Conservation (phyloP, 2,888 invertebrate species). For the Cantharis rufa region DNA sequence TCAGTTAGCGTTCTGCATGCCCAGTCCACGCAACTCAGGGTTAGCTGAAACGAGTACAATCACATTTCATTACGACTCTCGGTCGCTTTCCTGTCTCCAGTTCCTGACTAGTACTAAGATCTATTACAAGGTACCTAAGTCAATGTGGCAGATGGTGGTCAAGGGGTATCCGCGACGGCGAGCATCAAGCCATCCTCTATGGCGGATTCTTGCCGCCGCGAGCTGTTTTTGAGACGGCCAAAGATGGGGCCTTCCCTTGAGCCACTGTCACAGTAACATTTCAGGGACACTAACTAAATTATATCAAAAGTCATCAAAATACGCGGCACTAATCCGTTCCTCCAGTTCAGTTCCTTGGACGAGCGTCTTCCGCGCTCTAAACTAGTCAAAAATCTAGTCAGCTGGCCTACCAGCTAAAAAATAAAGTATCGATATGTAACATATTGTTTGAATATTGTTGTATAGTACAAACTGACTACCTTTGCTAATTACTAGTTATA, state of each 20-base stretch:
- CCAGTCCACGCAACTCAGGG: slow-evolving; percentile 56
- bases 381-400: slow-evolving; percentile 33
- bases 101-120: slow-evolving; percentile 54
- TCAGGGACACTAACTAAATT: slow-evolving; percentile 38
- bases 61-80: slow-evolving; percentile 39
- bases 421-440: slow-evolving; percentile 39
- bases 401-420: slow-evolving; percentile 24
- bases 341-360: slow-evolving; percentile 37
- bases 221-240: slow-evolving; percentile 42
- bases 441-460: slow-evolving; percentile 52
- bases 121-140: slow-evolving; percentile 43
- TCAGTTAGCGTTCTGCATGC: slow-evolving; percentile 53
- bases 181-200: slow-evolving; percentile 15
- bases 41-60: slow-evolving; percentile 58
- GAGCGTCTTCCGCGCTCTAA: slow-evolving; percentile 45
- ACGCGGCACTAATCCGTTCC: slow-evolving; percentile 34
- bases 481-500: slow-evolving; percentile 59
- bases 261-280: slow-evolving; percentile 29
- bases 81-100: slow-evolving; percentile 54
- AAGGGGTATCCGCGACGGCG: slow-evolving; percentile 37
- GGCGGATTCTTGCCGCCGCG: slow-evolving; percentile 29
- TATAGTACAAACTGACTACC: slow-evolving; percentile 58
- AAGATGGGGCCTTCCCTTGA: slow-evolving; percentile 46
- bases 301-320: slow-evolving; percentile 30
- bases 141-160: slow-evolving; percentile 38